phyloP scores from a whole-genome alignment of 2,888 invertebrate genomes.

The Apomyelois bistriatella region DNA sequence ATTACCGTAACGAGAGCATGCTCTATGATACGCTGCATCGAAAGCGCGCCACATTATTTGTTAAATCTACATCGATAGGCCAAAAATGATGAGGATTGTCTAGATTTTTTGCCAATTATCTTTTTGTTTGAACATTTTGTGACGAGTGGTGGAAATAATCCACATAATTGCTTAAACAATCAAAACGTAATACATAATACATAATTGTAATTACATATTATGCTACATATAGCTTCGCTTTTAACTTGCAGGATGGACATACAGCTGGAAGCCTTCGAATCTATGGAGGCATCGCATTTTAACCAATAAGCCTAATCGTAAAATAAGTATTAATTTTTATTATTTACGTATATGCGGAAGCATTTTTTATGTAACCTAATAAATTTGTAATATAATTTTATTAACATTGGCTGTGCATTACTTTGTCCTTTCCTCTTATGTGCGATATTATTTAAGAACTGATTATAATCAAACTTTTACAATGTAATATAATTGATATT shows the following conservation, averaged over 20 bases:
- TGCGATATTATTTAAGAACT: background rate
- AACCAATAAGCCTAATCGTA: slow-evolving; percentile 58
- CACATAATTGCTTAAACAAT: too few relatives aligned
- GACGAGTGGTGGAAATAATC: too few relatives aligned
- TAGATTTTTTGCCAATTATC: too few relatives aligned
- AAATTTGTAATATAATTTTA: slow-evolving; percentile 2
- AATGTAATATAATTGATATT: background rate
- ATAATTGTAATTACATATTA: too few relatives aligned
- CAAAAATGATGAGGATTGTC: too few relatives aligned
- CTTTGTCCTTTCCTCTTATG: slow-evolving; percentile 11
- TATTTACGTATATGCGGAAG: slow-evolving; percentile 10
- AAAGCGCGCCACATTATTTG: too few relatives aligned
- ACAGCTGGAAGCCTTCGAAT: slow-evolving; percentile 78
- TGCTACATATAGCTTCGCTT: background rate
- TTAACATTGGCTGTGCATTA: slow-evolving; percentile 54
- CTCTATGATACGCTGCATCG: too few relatives aligned
- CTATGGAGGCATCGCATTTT: slow-evolving; percentile 83
- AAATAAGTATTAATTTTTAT: slow-evolving; percentile 16
- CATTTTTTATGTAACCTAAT: slow-evolving; percentile 15
- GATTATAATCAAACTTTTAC: background rate
- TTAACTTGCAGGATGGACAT: slow-evolving; percentile 74
- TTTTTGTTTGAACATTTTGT: too few relatives aligned
- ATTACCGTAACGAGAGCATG: too few relatives aligned
- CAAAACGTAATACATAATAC: too few relatives aligned
- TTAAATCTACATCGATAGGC: too few relatives aligned